Conservation (phyloP, 2,113 vertebrate genomes). For the Morone chrysops region DNA sequence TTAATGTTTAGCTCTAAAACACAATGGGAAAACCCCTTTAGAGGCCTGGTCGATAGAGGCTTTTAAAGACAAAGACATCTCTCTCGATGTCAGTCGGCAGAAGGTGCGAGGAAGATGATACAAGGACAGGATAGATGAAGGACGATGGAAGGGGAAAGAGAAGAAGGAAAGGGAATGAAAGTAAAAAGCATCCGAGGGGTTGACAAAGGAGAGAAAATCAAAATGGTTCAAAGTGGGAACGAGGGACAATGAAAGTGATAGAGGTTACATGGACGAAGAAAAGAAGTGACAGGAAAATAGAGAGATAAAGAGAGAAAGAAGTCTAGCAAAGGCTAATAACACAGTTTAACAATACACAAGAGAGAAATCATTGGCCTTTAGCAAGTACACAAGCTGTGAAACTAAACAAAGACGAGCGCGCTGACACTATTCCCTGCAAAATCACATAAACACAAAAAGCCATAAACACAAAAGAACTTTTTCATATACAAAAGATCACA, state of each 20-base stretch:
- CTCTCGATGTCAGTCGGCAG: not conserved
- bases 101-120: not conserved
- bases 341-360: constrained; percentile 34
- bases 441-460: not conserved
- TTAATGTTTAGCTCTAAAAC: constrained; percentile 37
- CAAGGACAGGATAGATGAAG: not conserved
- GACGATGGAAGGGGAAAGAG: not conserved
- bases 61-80: constrained; percentile 7
- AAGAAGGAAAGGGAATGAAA: not conserved
- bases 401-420: not conserved
- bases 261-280: not conserved
- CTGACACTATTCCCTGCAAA: not conserved
- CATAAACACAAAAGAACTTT: constrained; percentile 9
- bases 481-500: constrained; percentile 15
- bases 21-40: not conserved
- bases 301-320: not conserved
- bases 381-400: constrained; percentile 10
- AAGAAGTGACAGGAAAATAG: not conserved
- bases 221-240: not conserved
- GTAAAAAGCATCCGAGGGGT: not conserved
- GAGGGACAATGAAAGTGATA: not conserved
- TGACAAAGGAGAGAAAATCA: not conserved
- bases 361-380: constrained; percentile 39
- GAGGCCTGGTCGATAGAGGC: constrained; percentile 33
- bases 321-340: constrained; percentile 30